These are phyloP conservation scores for Junonia oenone DNA, from an alignment of 2,888 invertebrate genomes.

Conservation along the genomic window DNA sequence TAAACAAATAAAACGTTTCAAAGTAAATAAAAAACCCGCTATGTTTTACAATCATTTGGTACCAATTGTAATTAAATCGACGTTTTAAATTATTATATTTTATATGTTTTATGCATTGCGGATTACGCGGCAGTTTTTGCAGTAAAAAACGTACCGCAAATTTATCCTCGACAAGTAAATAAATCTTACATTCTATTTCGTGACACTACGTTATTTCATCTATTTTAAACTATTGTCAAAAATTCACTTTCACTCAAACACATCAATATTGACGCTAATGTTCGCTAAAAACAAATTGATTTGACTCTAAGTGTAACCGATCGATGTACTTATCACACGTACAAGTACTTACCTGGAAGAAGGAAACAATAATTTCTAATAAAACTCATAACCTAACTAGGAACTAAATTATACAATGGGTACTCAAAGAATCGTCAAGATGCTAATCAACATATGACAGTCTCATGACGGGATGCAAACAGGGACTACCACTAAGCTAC, in stretches of 20 bases:
- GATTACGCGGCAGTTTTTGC: conserved; percentile 62
- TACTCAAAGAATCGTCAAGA: conserved; percentile 27
- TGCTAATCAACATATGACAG: conserved; percentile 35
- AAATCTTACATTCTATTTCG: not conserved
- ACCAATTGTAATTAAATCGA: conserved; percentile 1
- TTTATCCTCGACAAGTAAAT: conserved; percentile 18
- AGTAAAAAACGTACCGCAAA: conserved; percentile 19
- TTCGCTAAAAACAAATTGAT: not conserved
- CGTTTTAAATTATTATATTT: conserved; percentile 30
- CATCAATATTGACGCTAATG: not conserved
- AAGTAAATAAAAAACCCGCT: conserved; percentile 7
- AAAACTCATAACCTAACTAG: conserved; percentile 16
- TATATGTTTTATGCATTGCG: conserved; percentile 69
- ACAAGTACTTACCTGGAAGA: conserved; percentile 29
- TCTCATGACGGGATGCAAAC: conserved; percentile 59
- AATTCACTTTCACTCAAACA: not conserved
- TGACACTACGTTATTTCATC: not conserved
- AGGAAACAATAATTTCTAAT: conserved; percentile 3
- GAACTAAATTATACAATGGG: conserved; percentile 19
- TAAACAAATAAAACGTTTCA: not conserved
- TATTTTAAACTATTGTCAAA: not conserved
- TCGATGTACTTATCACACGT: not conserved
- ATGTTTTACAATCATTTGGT: not conserved
- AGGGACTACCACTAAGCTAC: conserved; percentile 62
- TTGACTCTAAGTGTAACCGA: not conserved